Percentiles rank a stretch among this genome's conserved stretches.
Conservation (phyloP, 2,888 invertebrate species). For the Lymantria dispar region DNA sequence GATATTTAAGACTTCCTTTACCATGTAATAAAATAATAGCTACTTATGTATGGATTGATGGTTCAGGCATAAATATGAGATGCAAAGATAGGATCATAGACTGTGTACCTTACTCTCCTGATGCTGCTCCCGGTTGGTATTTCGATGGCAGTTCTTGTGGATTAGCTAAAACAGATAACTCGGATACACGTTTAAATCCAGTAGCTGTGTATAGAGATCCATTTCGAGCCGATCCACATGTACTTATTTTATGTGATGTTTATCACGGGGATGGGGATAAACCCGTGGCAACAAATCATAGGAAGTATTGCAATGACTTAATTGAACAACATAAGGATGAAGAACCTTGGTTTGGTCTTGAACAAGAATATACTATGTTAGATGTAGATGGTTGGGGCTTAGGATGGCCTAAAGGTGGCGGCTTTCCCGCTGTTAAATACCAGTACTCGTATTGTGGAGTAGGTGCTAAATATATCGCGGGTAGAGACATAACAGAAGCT, state of each 20-base stretch:
- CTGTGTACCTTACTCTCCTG: constrained; percentile 82
- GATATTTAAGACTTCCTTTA: constrained; percentile 80
- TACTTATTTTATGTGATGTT: constrained; percentile 93
- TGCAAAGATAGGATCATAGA: constrained; percentile 86
- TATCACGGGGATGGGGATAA: constrained; percentile 86
- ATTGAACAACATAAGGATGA: constrained; percentile 85
- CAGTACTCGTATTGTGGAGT: constrained; percentile 96
- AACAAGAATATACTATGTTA: constrained; percentile 94
- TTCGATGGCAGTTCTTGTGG: constrained; percentile 96
- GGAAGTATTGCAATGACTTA: constrained; percentile 86
- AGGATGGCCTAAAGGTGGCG: constrained; percentile 97
- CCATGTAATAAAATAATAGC: constrained; percentile 84
- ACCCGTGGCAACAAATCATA: constrained; percentile 88
- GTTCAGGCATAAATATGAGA: constrained; percentile 87
- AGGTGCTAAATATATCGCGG: constrained; percentile 95
- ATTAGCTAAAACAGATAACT: constrained; percentile 90
- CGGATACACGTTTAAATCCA: constrained; percentile 94
- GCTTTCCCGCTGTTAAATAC: constrained; percentile 93
- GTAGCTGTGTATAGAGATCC: constrained; percentile 95
- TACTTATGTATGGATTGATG: constrained; percentile 91
- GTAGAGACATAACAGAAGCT: constrained; percentile 95
- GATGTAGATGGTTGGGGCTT: constrained; percentile 94
- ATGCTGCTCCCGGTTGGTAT: constrained; percentile 89
- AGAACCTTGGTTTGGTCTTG: constrained; percentile 95
- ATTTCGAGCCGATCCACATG: constrained; percentile 93